These are phyloP conservation scores for Eulacestoma nigropectus DNA, from an alignment of 2,113 vertebrate genomes.

Conservation along the genomic window DNA sequence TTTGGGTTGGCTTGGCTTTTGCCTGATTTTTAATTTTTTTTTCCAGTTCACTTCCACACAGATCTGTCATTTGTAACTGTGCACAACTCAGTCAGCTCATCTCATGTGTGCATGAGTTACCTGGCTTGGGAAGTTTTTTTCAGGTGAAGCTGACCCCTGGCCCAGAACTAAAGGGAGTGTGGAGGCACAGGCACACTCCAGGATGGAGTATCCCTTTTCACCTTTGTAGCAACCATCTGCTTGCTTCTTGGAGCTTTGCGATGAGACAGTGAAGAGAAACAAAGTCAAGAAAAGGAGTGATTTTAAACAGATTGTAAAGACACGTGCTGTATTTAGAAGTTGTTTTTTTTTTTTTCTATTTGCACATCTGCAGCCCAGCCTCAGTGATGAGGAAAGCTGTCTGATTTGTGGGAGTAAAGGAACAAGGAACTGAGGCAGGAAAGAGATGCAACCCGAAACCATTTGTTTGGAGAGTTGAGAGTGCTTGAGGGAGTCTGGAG, in stretches of 20 bases:
- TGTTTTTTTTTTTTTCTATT: fast-evolving
- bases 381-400: background rate
- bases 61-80: background rate
- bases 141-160: background rate
- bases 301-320: background rate
- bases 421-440: background rate
- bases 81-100: background rate
- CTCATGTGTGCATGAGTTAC: fast-evolving
- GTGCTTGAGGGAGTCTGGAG: background rate
- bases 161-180: background rate
- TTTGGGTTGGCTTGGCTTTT: background rate
- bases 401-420: background rate
- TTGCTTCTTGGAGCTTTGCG: background rate
- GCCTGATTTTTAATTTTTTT: background rate
- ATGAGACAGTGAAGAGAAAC: background rate
- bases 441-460: background rate
- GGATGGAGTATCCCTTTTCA: background rate
- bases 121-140: background rate
- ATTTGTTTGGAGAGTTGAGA: background rate
- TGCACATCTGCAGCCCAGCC: background rate
- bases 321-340: background rate
- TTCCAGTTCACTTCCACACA: fast-evolving
- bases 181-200: background rate
- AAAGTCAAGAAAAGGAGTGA: background rate
- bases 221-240: background rate